These are phyloP conservation scores for Serripes groenlandicus DNA, from an alignment of 2,888 invertebrate genomes.

Conservation along the genomic window DNA sequence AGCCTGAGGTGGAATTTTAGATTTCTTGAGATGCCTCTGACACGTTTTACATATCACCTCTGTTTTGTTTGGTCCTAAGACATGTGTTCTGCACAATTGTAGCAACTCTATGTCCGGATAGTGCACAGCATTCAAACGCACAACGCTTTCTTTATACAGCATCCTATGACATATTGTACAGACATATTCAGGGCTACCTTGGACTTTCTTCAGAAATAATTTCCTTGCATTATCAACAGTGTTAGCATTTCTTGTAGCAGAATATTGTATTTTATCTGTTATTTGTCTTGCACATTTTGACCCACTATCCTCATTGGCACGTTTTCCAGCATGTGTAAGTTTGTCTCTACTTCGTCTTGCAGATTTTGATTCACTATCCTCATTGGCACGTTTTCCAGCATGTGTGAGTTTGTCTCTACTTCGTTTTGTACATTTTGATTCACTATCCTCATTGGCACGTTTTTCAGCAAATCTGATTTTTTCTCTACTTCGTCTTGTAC, in stretches of 20 bases:
- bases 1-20: constrained; percentile 31
- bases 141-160: background rate
- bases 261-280: background rate
- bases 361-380: background rate
- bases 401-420: background rate
- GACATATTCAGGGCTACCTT: background rate
- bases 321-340: too few species aligned
- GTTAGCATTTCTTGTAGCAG: background rate
- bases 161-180: constrained; percentile 12
- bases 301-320: background rate
- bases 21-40: constrained; percentile 23
- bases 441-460: too few species aligned
- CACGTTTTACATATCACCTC: constrained; percentile 47
- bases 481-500: background rate
- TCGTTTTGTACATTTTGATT: too few species aligned
- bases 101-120: background rate
- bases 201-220: background rate
- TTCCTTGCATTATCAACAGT: background rate
- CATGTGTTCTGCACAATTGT: background rate
- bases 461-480: background rate
- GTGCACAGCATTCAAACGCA: background rate
- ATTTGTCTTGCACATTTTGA: background rate
- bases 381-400: background rate
- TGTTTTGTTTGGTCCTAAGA: background rate
- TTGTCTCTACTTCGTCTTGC: too few species aligned